Percentiles rank a stretch among this genome's conserved stretches.
phyloP scores from a whole-genome alignment of 2,113 vertebrate genomes.

The Leptobrachium ailaonicum region DNA sequence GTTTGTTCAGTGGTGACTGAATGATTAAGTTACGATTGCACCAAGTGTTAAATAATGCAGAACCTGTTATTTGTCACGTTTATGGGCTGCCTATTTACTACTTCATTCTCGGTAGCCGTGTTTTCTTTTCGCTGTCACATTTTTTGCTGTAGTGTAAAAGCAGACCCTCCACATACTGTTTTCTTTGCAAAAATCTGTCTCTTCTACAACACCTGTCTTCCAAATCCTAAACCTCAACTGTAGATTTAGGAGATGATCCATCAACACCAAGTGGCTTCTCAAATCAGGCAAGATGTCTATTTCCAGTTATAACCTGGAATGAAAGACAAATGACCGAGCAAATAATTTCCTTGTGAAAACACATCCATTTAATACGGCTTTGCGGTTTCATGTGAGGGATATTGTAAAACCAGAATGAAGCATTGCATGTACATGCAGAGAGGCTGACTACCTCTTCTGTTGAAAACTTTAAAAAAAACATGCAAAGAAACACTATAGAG shows the following conservation, averaged over 20 bases:
- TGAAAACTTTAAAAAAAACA: too few relatives aligned
- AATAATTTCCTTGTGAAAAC: slow-evolving; percentile 5
- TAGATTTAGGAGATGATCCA: not conserved
- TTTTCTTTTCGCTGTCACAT: not conserved
- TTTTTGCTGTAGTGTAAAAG: not conserved
- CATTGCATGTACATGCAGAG: too few relatives aligned
- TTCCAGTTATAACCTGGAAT: not conserved
- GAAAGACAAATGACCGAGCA: not conserved
- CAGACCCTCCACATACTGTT: slow-evolving; percentile 24
- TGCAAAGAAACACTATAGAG: too few relatives aligned
- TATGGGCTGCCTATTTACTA: not conserved
- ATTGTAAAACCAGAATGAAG: too few relatives aligned
- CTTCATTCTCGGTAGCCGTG: not conserved
- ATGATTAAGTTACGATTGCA: too few relatives aligned
- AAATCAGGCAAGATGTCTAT: not conserved
- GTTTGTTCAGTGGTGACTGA: too few relatives aligned
- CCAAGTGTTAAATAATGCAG: too few relatives aligned
- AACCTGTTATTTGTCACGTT: too few relatives aligned
- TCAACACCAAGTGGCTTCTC: not conserved
- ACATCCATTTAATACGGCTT: not conserved
- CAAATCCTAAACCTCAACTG: not conserved
- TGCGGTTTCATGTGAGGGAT: too few relatives aligned
- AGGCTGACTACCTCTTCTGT: too few relatives aligned
- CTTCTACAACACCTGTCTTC: slow-evolving; percentile 3
- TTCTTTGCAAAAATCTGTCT: not conserved